Evolutionary conservation across 2,888 invertebrate species (phyloP), one percentile per base, ranked within the genome.

Genomic region (Pycnomerus fuliginosus): DNA sequence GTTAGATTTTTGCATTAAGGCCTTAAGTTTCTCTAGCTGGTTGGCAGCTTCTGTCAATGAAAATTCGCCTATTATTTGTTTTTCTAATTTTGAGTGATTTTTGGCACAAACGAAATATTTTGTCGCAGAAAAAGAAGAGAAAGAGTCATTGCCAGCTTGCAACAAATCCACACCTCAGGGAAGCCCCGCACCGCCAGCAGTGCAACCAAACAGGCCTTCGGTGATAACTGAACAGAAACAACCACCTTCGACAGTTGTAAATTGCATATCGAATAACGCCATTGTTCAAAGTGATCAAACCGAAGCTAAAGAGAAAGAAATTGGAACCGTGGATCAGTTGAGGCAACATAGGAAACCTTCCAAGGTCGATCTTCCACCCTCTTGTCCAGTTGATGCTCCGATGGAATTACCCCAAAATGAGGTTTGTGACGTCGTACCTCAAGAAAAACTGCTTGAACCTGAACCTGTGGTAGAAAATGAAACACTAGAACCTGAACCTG

Each of bases 161-260:
- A 52, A 58, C 34, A 56, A 57, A 15, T 56, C 59, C 48, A 58
- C 64, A 37, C 61, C 63, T 23, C 65, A 67, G 48, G 62, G 53
- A 39, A 65, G 60, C 51, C 64, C 69, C 14, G 58, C 60, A 14
- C 58, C 59, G 32, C 56, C 61, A 17, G 36, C 48, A 35, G 36
- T 43, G 32, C 39, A 51, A 42, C 41, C 47, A 27, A 62, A 61
- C 34, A 56, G 68, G 38, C 67, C 66, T 25, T 65, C 67, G 24
- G 67, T 68, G 27, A 68, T 67, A 16, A 64, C 70, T n/a, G 70
- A 68, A 45, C 65, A 65, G 41, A 63, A 61, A 43, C 41, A 54
- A 35, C 11, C 24, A 10, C 22, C 40, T 8, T 24, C 36, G 12
- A 22, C 33, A 27, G 50, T 52, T 16, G 48, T 53, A 22, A 60